Conservation (phyloP, 1,140 invertebrate species). For the Cecropterus lyciades region DNA sequence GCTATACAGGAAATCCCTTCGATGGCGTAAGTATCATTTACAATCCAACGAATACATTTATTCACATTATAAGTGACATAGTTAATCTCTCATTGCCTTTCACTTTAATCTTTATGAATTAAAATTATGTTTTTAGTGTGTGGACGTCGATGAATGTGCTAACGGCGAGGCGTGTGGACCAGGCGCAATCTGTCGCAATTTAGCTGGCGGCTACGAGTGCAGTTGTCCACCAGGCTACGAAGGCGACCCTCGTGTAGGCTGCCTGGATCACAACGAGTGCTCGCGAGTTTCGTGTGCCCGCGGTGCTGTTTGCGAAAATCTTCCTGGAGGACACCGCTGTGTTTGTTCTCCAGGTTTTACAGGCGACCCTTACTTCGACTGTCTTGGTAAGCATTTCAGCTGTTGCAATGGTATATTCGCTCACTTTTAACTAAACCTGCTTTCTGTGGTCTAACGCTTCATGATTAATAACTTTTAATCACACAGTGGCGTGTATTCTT, state of each 20-base stretch:
- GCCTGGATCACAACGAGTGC: conserved; percentile 93
- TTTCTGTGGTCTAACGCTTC: conserved; percentile 73
- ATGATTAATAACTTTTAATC: conserved; percentile 47
- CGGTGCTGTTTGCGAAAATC: conserved; percentile 91
- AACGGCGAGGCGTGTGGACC: conserved; percentile 89
- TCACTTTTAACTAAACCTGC: conserved; percentile 44
- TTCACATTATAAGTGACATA: too few species aligned
- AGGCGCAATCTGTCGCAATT: conserved; percentile 91
- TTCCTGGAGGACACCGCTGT: conserved; percentile 91
- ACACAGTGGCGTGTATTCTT: conserved; percentile 48
- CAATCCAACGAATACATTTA: too few species aligned
- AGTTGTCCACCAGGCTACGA: conserved; percentile 92
- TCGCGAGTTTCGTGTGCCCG: conserved; percentile 90
- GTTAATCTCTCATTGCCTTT: too few species aligned
- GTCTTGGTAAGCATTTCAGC: conserved; percentile 92
- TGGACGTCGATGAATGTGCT: conserved; percentile 93
- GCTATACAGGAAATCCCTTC: conserved; percentile 94
- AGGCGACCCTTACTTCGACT: conserved; percentile 87
- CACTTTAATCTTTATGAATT: not conserved
- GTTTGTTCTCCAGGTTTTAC: conserved; percentile 92
- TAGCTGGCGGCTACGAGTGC: conserved; percentile 91
- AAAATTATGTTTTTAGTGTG: conserved; percentile 85
- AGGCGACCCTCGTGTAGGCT: conserved; percentile 88
- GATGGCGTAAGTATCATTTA: conserved; percentile 85
- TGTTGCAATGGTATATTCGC: conserved; percentile 85